These are phyloP conservation scores for Graptemys geographica DNA, from an alignment of 2,797 vertebrate species.

Conservation along the genomic window DNA sequence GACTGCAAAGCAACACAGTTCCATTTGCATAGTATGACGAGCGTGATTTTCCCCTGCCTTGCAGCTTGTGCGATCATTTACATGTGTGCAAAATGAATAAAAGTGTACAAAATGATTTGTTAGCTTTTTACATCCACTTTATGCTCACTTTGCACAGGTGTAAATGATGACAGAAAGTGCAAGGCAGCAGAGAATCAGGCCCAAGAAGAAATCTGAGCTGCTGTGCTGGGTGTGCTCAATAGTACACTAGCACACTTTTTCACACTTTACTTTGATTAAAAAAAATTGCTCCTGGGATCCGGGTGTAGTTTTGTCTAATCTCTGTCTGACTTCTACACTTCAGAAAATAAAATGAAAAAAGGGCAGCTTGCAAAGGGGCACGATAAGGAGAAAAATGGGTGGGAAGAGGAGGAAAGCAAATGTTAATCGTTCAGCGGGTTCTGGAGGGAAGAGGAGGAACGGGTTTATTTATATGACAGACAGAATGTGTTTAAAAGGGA, in stretches of 20 bases:
- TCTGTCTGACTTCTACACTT: background rate
- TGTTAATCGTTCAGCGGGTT: background rate
- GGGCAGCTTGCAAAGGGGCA: background rate
- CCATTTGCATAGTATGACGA: background rate
- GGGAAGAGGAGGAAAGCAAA: background rate
- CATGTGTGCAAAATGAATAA: background rate
- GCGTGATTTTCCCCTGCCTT: background rate
- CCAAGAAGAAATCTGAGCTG: background rate
- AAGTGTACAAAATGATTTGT: background rate
- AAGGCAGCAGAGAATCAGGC: background rate
- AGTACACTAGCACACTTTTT: background rate
- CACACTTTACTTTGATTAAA: background rate
- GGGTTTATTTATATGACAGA: background rate
- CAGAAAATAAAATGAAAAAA: background rate
- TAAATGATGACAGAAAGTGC: background rate
- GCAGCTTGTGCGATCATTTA: background rate
- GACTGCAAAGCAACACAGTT: background rate
- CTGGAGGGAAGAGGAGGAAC: background rate
- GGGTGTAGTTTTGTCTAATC: background rate
- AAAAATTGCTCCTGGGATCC: background rate
- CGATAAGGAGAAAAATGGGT: background rate
- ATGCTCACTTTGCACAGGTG: background rate
- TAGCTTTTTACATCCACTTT: background rate
- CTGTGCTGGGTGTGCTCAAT: background rate
- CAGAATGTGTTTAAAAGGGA: background rate